Conservation (phyloP, 2,888 invertebrate genomes). For the Paralinhomoeus sp. region DNA sequence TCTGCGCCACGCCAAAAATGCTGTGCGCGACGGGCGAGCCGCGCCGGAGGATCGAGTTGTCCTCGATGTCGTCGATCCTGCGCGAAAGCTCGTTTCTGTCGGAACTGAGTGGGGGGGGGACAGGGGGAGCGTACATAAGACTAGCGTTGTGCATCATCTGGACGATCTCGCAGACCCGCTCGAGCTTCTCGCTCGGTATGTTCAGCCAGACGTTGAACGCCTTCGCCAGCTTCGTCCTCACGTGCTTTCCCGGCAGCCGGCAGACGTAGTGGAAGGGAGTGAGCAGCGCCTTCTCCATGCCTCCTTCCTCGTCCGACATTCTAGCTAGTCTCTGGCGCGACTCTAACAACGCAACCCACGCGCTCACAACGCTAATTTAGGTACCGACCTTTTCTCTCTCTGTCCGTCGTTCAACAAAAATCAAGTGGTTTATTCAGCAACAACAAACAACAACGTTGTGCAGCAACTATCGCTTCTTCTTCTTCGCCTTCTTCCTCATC, state of each 20-base stretch:
- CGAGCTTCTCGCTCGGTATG: slow-evolving; percentile 58
- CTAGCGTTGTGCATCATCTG: slow-evolving; percentile 92
- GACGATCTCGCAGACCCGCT: slow-evolving; percentile 60
- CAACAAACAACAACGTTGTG: too few relatives aligned
- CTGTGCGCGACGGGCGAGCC: slow-evolving; percentile 87
- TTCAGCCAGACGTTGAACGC: slow-evolving; percentile 89
- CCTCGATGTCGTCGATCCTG: slow-evolving; percentile 92
- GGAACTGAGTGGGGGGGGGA: neutral
- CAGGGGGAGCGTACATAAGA: slow-evolving; percentile 42
- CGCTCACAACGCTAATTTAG: too few relatives aligned
- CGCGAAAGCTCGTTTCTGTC: slow-evolving; percentile 8
- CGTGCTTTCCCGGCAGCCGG: slow-evolving; percentile 79
- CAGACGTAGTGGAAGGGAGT: slow-evolving; percentile 62
- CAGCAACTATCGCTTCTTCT: too few relatives aligned
- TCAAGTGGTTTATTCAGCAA: too few relatives aligned
- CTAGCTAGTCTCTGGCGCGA: neutral
- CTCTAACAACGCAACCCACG: too few relatives aligned
- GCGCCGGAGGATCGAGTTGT: slow-evolving; percentile 69
- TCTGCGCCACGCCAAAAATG: slow-evolving; percentile 59
- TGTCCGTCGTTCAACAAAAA: too few relatives aligned
- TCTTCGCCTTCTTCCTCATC: too few relatives aligned
- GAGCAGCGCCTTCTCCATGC: slow-evolving; percentile 6
- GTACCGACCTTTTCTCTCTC: too few relatives aligned
- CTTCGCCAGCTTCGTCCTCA: slow-evolving; percentile 30
- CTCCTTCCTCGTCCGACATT: neutral